Evolutionary conservation across 2,113 vertebrate species (phyloP), one percentile per base, ranked within the genome.

Genomic region (Dasyornis broadbenti): DNA sequence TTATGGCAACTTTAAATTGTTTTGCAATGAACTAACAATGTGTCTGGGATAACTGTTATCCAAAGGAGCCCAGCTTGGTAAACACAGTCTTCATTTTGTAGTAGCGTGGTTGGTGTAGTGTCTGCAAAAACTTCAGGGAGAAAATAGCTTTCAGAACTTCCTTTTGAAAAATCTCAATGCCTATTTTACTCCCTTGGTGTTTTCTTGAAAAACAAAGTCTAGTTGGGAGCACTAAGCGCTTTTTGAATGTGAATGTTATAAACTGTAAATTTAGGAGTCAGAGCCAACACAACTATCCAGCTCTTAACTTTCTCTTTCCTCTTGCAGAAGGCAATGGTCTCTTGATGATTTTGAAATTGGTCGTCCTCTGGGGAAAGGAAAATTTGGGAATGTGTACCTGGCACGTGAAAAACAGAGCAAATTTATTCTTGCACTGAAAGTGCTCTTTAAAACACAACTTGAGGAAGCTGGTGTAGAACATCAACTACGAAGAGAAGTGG

Each of bases 341-440:
- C 97, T 99, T 89, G 99, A 99, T 69, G 99, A 99, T 39, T 99
- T 99, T 97, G 99, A 99, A 94, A 99, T 99, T 35, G 99, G 99
- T 30, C 98, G 98, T 20, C 99, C 99, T 6, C 96, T 99, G 76
- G 99, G 99, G 39, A 99, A 99, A 95, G 99, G 99, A 30, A 99
- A 99, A 93, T 99, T 99, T 93, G 99, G 99, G 19, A 99, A 99
- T 21, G 99, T 99, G n/a, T 99, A 99, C 91, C 97, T 99, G 95
- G 99, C 99, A 15, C 97, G 99, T 72, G 99, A 99, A 82, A 98
- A 98, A 37, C 98, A 99, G 66, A 99, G 98, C 85, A 99, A 98
- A 97, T 99, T 99, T 82, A 99, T 99, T 92, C 95, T 99, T 97
- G 99, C 99, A 7, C 96, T 99, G 92, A 99, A 99, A 94, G 99